Evolutionary conservation across 1,140 invertebrate genomes (phyloP).

Genomic region (Drosophila athabasca): DNA sequence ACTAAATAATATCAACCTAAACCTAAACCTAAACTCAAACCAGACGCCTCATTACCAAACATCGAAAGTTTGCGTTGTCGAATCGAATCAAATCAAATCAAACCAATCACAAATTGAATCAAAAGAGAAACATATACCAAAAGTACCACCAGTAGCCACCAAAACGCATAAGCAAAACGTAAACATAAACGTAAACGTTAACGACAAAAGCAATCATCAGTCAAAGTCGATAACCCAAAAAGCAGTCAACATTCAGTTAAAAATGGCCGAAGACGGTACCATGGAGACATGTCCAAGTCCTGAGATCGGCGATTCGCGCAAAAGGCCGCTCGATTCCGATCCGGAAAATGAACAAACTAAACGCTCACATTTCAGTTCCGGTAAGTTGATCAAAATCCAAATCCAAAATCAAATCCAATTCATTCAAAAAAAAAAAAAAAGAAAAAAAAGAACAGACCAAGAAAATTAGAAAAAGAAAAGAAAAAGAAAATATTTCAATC

Average conservation of each 20-base stretch:
- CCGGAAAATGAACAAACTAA: constrained; percentile 92
- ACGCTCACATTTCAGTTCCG: constrained; percentile 93
- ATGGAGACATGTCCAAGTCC: constrained; percentile 91
- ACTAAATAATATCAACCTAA: constrained; percentile 44
- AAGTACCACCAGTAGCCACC: constrained; percentile 34
- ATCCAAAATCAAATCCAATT: constrained; percentile 44
- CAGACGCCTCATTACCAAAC: constrained; percentile 58
- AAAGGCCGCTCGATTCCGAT: constrained; percentile 92
- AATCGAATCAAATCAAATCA: constrained; percentile 21
- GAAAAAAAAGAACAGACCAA: not conserved
- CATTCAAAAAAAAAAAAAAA: constrained; percentile 37
- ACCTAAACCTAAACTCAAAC: constrained; percentile 26
- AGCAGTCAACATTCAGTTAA: constrained; percentile 81
- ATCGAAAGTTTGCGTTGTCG: constrained; percentile 31
- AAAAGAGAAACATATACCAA: constrained; percentile 34
- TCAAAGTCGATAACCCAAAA: constrained; percentile 51
- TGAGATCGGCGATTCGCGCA: constrained; percentile 90
- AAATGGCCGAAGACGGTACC: constrained; percentile 88
- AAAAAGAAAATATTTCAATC: constrained; percentile 61
- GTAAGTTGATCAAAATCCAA: constrained; percentile 85
- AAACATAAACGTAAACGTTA: constrained; percentile 15
- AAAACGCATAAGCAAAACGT: constrained; percentile 17
- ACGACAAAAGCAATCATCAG: constrained; percentile 46
- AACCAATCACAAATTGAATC: constrained; percentile 6
- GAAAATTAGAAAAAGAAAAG: constrained; percentile 9